Conservation (phyloP, 2,113 vertebrate species). For the Chionomys nivalis region DNA sequence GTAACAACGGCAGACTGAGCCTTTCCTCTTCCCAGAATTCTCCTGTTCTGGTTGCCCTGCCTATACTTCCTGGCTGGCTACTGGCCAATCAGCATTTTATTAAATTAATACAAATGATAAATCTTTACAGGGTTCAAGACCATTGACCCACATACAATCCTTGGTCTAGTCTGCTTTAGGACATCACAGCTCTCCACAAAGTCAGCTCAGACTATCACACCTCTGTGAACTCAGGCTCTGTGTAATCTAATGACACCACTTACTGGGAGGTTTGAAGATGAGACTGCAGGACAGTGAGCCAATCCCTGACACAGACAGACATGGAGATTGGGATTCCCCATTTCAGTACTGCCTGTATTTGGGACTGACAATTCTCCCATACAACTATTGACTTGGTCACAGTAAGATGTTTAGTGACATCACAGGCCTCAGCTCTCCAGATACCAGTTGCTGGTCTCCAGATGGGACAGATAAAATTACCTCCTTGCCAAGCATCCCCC, state of each 20-base stretch:
- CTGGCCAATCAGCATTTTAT: too few species aligned
- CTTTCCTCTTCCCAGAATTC: too few species aligned
- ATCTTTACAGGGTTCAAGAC: too few species aligned
- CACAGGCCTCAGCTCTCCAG: background rate
- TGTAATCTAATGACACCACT: background rate
- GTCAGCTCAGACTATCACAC: too few species aligned
- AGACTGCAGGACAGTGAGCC: background rate
- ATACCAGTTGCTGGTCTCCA: background rate
- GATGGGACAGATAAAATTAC: background rate
- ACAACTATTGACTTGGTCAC: rapidly evolving
- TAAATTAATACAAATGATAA: too few species aligned
- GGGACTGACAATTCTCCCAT: too few species aligned
- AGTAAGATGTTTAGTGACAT: background rate
- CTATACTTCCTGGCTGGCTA: too few species aligned
- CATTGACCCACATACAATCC: background rate
- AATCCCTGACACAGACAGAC: too few species aligned
- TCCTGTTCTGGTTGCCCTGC: too few species aligned
- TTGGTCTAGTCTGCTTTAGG: background rate
- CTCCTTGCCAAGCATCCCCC: background rate
- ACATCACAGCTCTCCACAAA: background rate
- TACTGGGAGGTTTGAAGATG: background rate
- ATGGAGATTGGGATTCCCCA: background rate
- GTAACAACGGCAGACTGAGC: too few species aligned
- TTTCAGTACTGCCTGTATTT: background rate
- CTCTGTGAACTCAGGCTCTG: background rate